Evolutionary conservation across 2,797 vertebrate species (phyloP).

Genomic region (Lateolabrax maculatus): DNA sequence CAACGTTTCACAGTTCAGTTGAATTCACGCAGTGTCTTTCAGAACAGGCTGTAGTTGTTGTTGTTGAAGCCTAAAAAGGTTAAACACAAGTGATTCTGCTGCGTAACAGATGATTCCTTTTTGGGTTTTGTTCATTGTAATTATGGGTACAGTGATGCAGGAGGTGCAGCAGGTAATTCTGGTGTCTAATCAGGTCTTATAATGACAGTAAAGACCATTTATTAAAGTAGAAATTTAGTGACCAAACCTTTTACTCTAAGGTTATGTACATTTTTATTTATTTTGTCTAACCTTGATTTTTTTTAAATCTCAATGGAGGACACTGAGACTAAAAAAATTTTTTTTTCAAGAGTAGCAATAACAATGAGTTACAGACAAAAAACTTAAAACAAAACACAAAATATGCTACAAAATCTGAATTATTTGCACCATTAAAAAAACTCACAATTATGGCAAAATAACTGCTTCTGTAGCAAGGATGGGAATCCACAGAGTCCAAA

Average conservation of each 20-base stretch:
- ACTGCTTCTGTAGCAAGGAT: background rate
- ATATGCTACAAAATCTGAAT: background rate
- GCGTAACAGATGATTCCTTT: background rate
- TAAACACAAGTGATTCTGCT: background rate
- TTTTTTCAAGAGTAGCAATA: background rate
- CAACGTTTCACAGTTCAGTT: constrained; percentile 2
- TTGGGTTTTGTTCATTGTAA: constrained; percentile 5
- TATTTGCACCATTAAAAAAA: background rate
- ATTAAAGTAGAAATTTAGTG: background rate
- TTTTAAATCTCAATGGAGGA: too few relatives aligned
- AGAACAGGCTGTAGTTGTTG: background rate
- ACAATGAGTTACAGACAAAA: background rate
- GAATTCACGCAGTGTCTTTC: background rate
- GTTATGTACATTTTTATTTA: too few relatives aligned
- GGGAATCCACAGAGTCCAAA: background rate
- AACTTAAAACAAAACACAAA: background rate
- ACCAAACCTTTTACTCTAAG: background rate
- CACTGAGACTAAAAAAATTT: too few relatives aligned
- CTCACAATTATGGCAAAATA: background rate
- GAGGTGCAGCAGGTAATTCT: background rate
- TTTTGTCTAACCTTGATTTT: background rate
- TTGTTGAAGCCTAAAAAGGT: background rate
- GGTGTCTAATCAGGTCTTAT: background rate
- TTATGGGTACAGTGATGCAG: background rate
- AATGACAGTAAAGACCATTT: background rate